Conservation (phyloP, 2,797 vertebrate species). For the Heteromormyrus szaboi region DNA sequence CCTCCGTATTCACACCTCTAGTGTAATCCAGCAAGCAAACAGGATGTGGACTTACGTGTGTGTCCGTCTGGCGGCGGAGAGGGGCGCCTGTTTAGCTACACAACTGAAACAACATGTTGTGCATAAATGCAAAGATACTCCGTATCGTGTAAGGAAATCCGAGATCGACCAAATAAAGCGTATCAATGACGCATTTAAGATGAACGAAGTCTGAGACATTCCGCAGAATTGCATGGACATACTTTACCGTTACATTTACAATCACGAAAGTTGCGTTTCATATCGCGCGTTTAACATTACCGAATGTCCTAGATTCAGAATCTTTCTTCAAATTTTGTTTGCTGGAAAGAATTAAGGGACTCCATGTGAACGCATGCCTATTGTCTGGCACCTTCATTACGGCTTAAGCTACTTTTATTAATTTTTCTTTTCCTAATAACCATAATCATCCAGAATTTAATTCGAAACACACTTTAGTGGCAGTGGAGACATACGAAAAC, state of each 20-base stretch:
- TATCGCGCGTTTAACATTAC: neutral
- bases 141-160: neutral
- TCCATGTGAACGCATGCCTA: neutral
- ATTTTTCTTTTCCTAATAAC: neutral
- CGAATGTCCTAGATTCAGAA: constrained; percentile 13
- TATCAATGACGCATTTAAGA: neutral
- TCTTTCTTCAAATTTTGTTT: constrained; percentile 18
- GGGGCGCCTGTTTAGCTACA: neutral
- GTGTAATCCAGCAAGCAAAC: constrained; percentile 42
- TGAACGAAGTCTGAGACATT: neutral
- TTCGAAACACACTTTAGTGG: constrained; percentile 25
- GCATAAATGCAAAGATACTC: constrained; percentile 12
- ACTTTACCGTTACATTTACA: neutral
- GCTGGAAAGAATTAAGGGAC: constrained; percentile 30
- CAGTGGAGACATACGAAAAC: neutral
- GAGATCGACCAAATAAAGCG: neutral
- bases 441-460: constrained; percentile 12
- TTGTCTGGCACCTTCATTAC: constrained; percentile 25
- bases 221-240: neutral
- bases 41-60: constrained; percentile 44
- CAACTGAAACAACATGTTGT: constrained; percentile 23
- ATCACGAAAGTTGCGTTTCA: neutral
- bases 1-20: constrained; percentile 50
- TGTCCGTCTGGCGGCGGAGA: constrained; percentile 10
- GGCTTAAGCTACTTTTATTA: constrained; percentile 25